Conservation (phyloP, 2,113 vertebrate genomes). For the Hemibagrus wyckioides region DNA sequence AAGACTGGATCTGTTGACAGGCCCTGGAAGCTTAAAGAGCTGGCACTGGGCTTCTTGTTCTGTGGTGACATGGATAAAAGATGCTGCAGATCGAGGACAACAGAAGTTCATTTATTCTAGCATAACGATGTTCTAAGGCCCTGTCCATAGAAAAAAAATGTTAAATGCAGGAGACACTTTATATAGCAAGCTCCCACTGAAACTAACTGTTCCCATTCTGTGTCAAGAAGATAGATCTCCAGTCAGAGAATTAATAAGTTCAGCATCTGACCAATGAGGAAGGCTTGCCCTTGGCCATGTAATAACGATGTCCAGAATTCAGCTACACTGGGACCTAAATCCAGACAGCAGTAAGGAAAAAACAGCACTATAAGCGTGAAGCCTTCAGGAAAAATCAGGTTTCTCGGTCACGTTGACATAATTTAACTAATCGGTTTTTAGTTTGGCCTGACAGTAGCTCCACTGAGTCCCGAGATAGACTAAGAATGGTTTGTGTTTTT, state of each 20-base stretch:
- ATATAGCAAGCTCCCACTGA: slow-evolving; percentile 17
- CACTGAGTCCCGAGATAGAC: slow-evolving; percentile 11
- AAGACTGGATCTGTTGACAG: not conserved
- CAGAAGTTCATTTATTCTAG: not conserved
- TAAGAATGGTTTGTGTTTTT: slow-evolving; percentile 23
- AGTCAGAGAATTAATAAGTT: slow-evolving; percentile 54
- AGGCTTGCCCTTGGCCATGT: slow-evolving; percentile 63
- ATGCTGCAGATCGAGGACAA: not conserved
- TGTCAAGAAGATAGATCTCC: slow-evolving; percentile 22
- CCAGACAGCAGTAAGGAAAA: slow-evolving; percentile 9
- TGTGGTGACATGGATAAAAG: not conserved
- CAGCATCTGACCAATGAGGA: slow-evolving; percentile 43
- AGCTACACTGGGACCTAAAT: slow-evolving; percentile 35
- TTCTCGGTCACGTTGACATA: slow-evolving; percentile 35
- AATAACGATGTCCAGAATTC: slow-evolving; percentile 66
- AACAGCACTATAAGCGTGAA: not conserved
- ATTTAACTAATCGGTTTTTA: slow-evolving; percentile 41
- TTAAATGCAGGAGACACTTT: not conserved
- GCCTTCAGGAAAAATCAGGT: slow-evolving; percentile 2
- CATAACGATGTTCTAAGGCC: not conserved
- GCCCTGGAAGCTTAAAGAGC: not conserved
- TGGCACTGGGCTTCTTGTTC: not conserved
- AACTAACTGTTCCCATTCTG: slow-evolving; percentile 17
- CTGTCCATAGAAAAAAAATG: not conserved
- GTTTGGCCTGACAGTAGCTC: slow-evolving; percentile 8